A percentile compares a stretch with the other conserved stretches of the same genome.
Evolutionary conservation across 2,797 vertebrate species (phyloP).

Genomic region (Cirrhinus mrigala): DNA sequence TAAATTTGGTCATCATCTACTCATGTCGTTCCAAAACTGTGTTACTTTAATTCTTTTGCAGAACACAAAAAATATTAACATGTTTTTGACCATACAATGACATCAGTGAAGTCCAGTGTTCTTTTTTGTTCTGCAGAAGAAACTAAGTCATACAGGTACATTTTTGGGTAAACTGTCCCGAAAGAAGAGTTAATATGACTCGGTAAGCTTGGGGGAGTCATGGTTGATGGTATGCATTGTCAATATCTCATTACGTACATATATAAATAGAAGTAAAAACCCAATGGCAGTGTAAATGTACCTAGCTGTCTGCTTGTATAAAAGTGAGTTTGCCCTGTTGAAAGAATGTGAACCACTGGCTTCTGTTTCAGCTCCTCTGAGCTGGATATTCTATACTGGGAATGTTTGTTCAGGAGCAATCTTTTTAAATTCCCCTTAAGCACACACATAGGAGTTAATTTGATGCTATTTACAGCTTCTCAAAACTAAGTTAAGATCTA

Average conservation of each 20-base stretch:
- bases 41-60: neutral
- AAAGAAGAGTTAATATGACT: neutral
- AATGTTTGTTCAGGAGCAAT: neutral
- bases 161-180: neutral
- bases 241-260: neutral
- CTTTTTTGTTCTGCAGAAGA: neutral
- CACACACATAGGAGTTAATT: neutral
- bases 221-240: neutral
- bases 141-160: neutral
- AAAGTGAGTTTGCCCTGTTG: neutral
- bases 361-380: constrained; percentile 5
- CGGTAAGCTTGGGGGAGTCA: neutral
- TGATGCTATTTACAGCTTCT: neutral
- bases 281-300: neutral
- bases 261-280: constrained; percentile 17
- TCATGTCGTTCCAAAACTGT: neutral
- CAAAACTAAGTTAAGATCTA: neutral
- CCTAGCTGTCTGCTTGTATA: neutral
- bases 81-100: too few species aligned
- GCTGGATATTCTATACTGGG: constrained; percentile 9
- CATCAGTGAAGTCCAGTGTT: neutral
- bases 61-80: neutral
- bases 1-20: neutral
- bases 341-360: neutral
- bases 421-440: neutral